These are phyloP conservation scores for Spinus pinus DNA, from an alignment of 2,797 vertebrate genomes.

Conservation along the genomic window DNA sequence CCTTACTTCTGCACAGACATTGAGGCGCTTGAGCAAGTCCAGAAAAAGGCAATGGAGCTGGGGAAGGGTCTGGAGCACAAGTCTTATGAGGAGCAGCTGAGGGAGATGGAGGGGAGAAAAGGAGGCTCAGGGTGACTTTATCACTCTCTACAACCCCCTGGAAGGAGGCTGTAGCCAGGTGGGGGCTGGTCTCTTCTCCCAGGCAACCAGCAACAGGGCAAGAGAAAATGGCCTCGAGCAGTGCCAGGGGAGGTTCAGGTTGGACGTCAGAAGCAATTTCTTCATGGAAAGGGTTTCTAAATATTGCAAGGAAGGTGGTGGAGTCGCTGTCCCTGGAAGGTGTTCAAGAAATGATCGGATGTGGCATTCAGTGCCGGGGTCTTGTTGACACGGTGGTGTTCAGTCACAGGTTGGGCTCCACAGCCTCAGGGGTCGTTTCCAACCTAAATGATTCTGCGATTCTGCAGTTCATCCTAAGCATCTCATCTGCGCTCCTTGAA, in stretches of 20 bases:
- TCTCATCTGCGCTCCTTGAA: fast-evolving
- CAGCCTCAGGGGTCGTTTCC: background rate
- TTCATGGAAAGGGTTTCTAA: background rate
- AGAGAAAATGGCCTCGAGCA: background rate
- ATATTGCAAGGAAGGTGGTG: no score
- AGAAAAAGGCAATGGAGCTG: background rate
- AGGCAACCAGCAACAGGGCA: background rate
- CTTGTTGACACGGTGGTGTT: background rate
- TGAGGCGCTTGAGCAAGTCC: background rate
- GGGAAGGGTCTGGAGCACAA: background rate
- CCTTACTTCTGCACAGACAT: background rate
- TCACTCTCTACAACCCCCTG: no score
- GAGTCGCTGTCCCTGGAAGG: fast-evolving
- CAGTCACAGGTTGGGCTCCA: background rate
- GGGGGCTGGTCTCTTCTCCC: no score
- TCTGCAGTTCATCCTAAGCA: no score
- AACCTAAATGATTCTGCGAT: background rate
- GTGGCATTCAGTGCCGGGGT: background rate
- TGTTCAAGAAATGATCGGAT: background rate
- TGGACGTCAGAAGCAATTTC: background rate
- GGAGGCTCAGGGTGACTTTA: background rate
- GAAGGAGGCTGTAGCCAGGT: background rate
- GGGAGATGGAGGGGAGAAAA: background rate
- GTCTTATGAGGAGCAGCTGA: background rate
- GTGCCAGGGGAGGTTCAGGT: background rate